Evolutionary conservation across 2,888 invertebrate genomes (phyloP), one percentile per base, ranked within the genome.

Genomic region (Phytoseiulus persimilis): DNA sequence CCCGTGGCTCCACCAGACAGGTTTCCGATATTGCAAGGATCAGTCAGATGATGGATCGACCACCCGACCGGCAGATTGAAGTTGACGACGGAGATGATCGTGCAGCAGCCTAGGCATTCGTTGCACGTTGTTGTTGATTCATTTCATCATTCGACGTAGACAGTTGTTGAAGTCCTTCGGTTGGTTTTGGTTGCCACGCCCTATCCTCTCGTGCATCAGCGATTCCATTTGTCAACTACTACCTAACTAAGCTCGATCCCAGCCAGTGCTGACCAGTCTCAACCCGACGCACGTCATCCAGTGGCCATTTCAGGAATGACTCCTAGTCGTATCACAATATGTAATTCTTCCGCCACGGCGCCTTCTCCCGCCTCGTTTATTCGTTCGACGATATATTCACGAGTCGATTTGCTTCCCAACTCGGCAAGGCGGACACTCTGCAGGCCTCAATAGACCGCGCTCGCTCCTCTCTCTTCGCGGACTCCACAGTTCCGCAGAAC

Each of bases 201-300:
- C 65, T 65, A 14, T 65, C 65, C 65, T 65, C 65, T 65, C 65
- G 65, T 65, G 65, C 65, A 65, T 65, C 65, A 65, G 65, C 65
- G 65, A 23, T 65, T 65, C 9, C 18, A 23, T 65, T 65, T 65
- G 65, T 65, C 65, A 87, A 45, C 45, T 33, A 87, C 87, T 87
- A 87, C 87, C 87, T 87, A 87, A 87, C 87, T 87, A 87, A 87
- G 87, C 87, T 87, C 87, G 87, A 39, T 87, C 87, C 87, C 87
- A 87, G 87, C 87, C 87, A 87, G 87, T 39, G 87, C 87, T 87
- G 87, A 87, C 87, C 87, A 87, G 87, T 87, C 87, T 33, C 65
- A 65, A 65, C 65, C 65, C 65, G 65, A 65, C 65, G 65, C 65
- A 65, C 65, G 65, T 65, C 65, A 65, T 65, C 65, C 65, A 65